Conservation (phyloP, 2,113 vertebrate species). For the Forbesichthys agassizii region DNA sequence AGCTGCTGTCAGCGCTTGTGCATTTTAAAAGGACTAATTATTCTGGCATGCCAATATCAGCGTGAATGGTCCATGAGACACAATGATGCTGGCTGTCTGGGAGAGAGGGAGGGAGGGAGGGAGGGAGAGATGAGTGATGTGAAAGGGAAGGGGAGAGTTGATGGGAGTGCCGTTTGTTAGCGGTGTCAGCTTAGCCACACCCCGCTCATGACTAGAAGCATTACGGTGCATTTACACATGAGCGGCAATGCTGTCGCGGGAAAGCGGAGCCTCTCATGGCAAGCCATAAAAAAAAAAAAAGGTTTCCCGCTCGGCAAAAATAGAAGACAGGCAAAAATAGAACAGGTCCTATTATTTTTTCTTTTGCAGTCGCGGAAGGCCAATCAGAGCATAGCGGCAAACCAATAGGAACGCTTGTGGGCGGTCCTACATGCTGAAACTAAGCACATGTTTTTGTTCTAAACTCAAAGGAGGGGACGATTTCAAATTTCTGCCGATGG, state of each 20-base stretch:
- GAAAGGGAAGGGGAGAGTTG: constrained; percentile 39
- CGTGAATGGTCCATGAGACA: constrained; percentile 7
- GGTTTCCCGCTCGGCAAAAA: background rate
- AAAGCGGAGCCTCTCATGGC: background rate
- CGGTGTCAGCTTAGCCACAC: constrained; percentile 57
- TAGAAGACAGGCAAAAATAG: no score
- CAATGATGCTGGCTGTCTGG: constrained; percentile 19
- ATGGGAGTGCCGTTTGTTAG: constrained; percentile 47
- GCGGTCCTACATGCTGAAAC: no score
- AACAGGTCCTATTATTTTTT: no score
- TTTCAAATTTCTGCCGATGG: background rate
- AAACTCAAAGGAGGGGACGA: no score
- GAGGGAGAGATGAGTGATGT: constrained; percentile 19
- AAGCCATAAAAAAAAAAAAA: background rate
- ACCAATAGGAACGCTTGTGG: no score
- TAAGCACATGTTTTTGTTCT: background rate
- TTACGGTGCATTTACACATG: constrained; percentile 18
- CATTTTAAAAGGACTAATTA: constrained; percentile 32
- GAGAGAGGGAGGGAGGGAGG: background rate
- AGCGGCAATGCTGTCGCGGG: background rate
- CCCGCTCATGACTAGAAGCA: constrained; percentile 24
- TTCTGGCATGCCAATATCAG: constrained; percentile 11
- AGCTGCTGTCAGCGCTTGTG: constrained; percentile 33
- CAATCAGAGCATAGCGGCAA: no score
- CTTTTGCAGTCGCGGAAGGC: no score